Evolutionary conservation across 2,113 vertebrate genomes (phyloP).

Genomic region (Phalacrocorax brasilianus): DNA sequence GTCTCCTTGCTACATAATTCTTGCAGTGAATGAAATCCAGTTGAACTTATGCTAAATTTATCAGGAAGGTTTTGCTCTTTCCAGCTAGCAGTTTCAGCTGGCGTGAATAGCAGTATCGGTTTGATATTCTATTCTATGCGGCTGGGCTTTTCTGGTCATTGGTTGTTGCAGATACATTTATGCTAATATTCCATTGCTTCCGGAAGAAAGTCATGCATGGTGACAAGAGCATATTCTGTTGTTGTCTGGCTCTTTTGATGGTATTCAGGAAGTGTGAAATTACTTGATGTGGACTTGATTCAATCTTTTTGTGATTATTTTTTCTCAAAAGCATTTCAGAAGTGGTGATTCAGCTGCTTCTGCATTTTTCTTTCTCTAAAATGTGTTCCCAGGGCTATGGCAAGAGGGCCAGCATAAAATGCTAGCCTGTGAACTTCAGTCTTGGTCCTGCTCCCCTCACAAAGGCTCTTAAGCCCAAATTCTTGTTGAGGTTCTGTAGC

Average conservation of each 20-base stretch:
- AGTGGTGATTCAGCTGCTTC: not conserved
- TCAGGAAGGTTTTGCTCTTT: not conserved
- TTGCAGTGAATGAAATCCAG: not conserved
- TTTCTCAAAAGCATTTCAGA: not conserved
- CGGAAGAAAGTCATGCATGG: not conserved
- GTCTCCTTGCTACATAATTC: not conserved
- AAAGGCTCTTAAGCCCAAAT: not conserved
- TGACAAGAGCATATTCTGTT: not conserved
- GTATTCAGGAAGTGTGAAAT: not conserved
- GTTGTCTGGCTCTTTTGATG: not conserved
- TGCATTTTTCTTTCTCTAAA: not conserved
- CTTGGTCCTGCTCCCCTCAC: not conserved
- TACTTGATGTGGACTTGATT: not conserved
- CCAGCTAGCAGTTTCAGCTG: not conserved
- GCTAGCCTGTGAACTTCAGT: not conserved
- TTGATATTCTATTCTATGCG: not conserved
- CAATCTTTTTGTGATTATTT: not conserved
- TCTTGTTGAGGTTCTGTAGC: not conserved
- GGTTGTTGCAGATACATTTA: not conserved
- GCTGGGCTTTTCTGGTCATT: not conserved
- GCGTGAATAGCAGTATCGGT: not conserved
- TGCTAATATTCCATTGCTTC: not conserved
- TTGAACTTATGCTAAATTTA: not conserved
- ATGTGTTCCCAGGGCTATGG: not conserved
- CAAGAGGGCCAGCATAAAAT: not conserved